Percentiles rank a stretch among this genome's conserved stretches.
These are phyloP conservation scores for Labia minor DNA, from an alignment of 2,888 invertebrate genomes.

Conservation along the genomic window DNA sequence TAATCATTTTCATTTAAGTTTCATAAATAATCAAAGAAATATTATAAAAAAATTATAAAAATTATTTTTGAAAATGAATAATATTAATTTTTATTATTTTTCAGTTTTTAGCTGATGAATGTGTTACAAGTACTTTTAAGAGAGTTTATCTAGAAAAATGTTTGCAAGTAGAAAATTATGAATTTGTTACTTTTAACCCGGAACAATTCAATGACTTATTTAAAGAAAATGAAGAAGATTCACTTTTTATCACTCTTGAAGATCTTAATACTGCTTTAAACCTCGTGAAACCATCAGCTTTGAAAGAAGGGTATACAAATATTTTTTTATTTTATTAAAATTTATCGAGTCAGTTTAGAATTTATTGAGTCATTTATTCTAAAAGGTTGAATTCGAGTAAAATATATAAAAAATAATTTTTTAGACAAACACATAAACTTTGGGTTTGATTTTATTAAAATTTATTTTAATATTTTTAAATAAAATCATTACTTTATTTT, in stretches of 20 bases:
- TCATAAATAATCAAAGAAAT: neutral
- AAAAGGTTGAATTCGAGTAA: no score
- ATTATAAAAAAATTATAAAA: neutral
- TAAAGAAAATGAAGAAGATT: slow-evolving; percentile 48
- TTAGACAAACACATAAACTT: no score
- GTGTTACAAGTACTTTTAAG: no score
- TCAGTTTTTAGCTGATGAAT: no score
- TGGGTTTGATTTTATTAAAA: no score
- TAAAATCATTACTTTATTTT: no score
- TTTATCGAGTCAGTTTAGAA: no score
- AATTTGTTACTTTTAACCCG: no score
- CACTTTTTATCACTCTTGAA: slow-evolving; percentile 56
- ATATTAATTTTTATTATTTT: neutral
- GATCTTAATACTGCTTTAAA: slow-evolving; percentile 72
- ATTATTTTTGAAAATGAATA: neutral
- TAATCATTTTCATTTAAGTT: neutral
- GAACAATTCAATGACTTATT: slow-evolving; percentile 32
- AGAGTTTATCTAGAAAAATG: neutral
- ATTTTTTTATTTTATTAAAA: neutral
- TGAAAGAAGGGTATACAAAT: slow-evolving; percentile 63
- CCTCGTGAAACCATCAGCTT: slow-evolving; percentile 81
- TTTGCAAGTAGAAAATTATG: no score
- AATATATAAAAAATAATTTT: neutral
- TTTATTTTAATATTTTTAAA: neutral
- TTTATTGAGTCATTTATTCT: no score